Conservation (phyloP, 1,140 invertebrate genomes). For the Calephelis virginiensis region DNA sequence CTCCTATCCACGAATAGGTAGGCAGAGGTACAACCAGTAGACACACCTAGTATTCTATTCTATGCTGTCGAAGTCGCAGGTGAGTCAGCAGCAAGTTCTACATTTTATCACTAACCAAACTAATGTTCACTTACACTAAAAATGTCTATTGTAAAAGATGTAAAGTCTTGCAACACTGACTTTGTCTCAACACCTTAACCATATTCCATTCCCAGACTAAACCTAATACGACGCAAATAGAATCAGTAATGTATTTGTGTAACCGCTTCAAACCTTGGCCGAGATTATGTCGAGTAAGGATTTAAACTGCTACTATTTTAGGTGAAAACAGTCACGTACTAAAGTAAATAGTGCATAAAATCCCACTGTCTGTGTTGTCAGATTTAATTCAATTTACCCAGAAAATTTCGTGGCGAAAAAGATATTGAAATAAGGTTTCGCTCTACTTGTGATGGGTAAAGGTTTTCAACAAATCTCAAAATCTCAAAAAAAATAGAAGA, state of each 20-base stretch:
- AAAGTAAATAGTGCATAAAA: constrained; percentile 15
- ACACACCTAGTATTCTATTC: too few species aligned
- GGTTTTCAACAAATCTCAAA: neutral
- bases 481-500: neutral
- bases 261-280: constrained; percentile 19
- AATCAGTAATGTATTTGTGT: constrained; percentile 21
- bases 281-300: constrained; percentile 15
- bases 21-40: too few species aligned
- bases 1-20: too few species aligned
- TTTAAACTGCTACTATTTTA: constrained; percentile 1
- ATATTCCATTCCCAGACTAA: constrained; percentile 18
- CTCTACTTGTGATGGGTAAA: neutral
- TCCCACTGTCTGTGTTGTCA: neutral
- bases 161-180: neutral
- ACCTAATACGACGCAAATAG: constrained; percentile 2
- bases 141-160: neutral
- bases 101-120: neutral
- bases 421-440: neutral
- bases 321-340: constrained; percentile 13
- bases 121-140: neutral
- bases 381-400: constrained; percentile 7
- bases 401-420: constrained; percentile 1
- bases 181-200: constrained; percentile 3
- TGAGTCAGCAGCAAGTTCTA: too few species aligned
- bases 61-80: too few species aligned